Evolutionary conservation across 92 coral and sea anemone species (phyloP), one percentile per base, ranked within the genome.

Genomic region (Phenganax marumi): DNA sequence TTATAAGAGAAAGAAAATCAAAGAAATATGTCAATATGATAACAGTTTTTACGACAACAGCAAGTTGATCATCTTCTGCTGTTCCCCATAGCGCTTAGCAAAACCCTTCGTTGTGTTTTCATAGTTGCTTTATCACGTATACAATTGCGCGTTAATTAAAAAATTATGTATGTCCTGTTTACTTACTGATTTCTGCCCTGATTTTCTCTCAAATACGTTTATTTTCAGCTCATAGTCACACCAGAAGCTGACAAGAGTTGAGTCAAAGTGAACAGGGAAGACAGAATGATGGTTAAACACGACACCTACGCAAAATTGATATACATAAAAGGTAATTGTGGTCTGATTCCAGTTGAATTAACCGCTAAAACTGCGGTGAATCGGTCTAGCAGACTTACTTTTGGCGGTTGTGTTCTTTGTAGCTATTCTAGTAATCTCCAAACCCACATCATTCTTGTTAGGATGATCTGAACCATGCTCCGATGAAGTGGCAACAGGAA

Each of bases 341-440:
- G 16, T 5, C n/a, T 50, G 43, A 46, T 14, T 8, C 50, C 69
- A 64, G 57, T 12, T 14, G 22, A 56, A 51, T 33, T 53, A 62
- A 51, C 17, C 21, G 50, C 19, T 8, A n/a, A 13, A 57, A 48
- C 24, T 57, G 39, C 11, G 12, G 23, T 33, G 43, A 33, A 33
- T 33, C 43, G 43, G 43, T 11, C 13, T 57, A 49, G 53, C 24
- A 52, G 48, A 49, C 75, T 71, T 52, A 94, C 98, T 90, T 70
- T 84, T 66, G 53, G 84, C 79, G 22, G 84, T 83, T 52, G 88
- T 61, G 73, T 88, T 92, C 87, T 95, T 95, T 12, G 98, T 90
- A 46, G 96, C 98, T 49, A 92, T 89, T 84, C 98, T 92, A 48
- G 97, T 95, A 55, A 95, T 66, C 86, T 95, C 98, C 88, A 92